Evolutionary conservation across 2,113 vertebrate genomes (phyloP).

Genomic region (Felis chaus): DNA sequence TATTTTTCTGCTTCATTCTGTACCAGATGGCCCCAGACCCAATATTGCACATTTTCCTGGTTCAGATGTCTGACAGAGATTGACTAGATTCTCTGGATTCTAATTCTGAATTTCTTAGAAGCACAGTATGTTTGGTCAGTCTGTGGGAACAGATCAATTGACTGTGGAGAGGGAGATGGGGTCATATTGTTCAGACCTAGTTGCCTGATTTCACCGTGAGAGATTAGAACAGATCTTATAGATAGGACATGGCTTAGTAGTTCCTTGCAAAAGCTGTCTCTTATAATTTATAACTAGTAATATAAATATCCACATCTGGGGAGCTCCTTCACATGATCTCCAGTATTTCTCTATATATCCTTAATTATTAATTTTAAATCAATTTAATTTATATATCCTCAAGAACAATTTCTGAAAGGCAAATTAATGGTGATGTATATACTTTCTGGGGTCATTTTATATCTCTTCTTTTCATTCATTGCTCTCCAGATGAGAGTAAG

Average conservation of each 20-base stretch:
- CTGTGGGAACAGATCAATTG: background rate
- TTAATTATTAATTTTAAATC: slow-evolving; percentile 39
- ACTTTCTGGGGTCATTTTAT: background rate
- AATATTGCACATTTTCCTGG: background rate
- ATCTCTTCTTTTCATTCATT: background rate
- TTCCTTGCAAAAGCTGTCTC: background rate
- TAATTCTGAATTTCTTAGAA: background rate
- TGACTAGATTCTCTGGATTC: background rate
- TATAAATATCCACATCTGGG: background rate
- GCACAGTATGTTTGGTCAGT: background rate
- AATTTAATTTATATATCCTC: background rate
- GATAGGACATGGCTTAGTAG: too few species aligned
- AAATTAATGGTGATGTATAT: background rate
- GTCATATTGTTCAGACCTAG: background rate
- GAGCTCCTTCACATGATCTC: background rate
- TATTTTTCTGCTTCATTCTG: background rate
- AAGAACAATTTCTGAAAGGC: background rate
- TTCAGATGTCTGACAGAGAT: background rate
- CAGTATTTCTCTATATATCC: background rate
- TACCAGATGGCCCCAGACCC: too few species aligned
- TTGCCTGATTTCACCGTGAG: background rate
- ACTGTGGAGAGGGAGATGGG: background rate
- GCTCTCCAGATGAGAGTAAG: background rate
- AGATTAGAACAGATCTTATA: background rate
- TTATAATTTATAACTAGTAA: background rate